Evolutionary conservation across 2,888 invertebrate genomes (phyloP).

Genomic region (Pollenia angustigena): DNA sequence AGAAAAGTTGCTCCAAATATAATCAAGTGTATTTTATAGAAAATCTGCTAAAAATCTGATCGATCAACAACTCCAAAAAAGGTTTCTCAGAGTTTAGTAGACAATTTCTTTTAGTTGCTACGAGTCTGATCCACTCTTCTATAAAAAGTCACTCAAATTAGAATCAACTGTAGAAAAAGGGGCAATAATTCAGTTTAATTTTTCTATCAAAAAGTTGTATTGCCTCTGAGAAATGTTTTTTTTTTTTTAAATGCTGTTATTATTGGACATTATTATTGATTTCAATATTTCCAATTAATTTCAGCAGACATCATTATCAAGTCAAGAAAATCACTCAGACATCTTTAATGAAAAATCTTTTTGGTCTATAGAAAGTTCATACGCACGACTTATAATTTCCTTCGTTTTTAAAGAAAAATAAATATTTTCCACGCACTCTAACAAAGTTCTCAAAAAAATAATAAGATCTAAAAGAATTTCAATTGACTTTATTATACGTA

Average conservation of each 20-base stretch:
- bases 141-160: background rate
- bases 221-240: too few relatives aligned
- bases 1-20: too few relatives aligned
- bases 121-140: background rate
- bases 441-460: conserved; percentile 3
- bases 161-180: too few relatives aligned
- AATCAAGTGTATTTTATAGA: too few relatives aligned
- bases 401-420: background rate
- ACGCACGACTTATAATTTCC: conserved; percentile 58
- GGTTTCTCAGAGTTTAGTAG: too few relatives aligned
- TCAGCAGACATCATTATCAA: conserved; percentile 57
- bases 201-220: too few relatives aligned
- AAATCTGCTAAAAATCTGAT: too few relatives aligned
- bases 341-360: conserved; percentile 63
- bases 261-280: background rate
- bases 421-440: conserved; percentile 3
- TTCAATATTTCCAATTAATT: conserved; percentile 48
- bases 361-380: conserved; percentile 40
- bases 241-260: background rate
- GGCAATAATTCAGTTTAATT: too few relatives aligned
- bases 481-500: conserved; percentile 23
- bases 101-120: background rate
- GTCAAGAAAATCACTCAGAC: conserved; percentile 52
- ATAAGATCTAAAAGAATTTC: conserved; percentile 17
- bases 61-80: too few relatives aligned